Evolutionary conservation across 1,140 invertebrate species (phyloP), one percentile per base, ranked within the genome.

Genomic region (Pissodes strobi): DNA sequence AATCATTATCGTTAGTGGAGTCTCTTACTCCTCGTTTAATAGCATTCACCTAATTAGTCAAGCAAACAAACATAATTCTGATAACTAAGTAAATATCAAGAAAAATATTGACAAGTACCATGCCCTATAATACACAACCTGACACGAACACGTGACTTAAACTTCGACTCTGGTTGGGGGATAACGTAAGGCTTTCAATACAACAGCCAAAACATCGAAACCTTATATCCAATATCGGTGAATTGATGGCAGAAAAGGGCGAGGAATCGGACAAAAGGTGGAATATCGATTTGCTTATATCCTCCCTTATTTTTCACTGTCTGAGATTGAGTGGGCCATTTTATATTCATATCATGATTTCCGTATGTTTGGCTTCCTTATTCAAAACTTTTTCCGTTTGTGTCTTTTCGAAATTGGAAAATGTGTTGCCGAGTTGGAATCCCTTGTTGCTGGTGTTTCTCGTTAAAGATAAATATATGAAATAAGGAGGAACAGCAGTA

Each of bases 101-200:
- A n/a, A n/a, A n/a, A n/a, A n/a, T n/a, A n/a, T n/a, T n/a, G n/a
- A n/a, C n/a, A n/a, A n/a, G n/a, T n/a, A n/a, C n/a, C n/a, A n/a
- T n/a, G n/a, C n/a, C n/a, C n/a, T n/a, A n/a, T 39, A 60, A 49
- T 48, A 48, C 37, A 34, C 18, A 49, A 60, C 46, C 59, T 61
- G 48, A 51, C 59, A 61, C 19, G 23, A 46, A 48, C 57, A 60
- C 45, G 57, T 60, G 57, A 60, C 41, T 27, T 22, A 21, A 48
- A 23, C 18, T 41, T 41, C 15, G 18, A 13, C 22, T 22, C 45
- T 25, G 18, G 10, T 49, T 49, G 17, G 21, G 30, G 45, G 41
- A n/a, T n/a, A n/a, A n/a, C n/a, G n/a, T n/a, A n/a, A n/a, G 38
- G 38, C 15, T 57, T 34, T 19, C 39, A 43, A 53, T 25, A 15